phyloP scores from a whole-genome alignment of 2,888 invertebrate genomes.

The Loripinus fragilis region DNA sequence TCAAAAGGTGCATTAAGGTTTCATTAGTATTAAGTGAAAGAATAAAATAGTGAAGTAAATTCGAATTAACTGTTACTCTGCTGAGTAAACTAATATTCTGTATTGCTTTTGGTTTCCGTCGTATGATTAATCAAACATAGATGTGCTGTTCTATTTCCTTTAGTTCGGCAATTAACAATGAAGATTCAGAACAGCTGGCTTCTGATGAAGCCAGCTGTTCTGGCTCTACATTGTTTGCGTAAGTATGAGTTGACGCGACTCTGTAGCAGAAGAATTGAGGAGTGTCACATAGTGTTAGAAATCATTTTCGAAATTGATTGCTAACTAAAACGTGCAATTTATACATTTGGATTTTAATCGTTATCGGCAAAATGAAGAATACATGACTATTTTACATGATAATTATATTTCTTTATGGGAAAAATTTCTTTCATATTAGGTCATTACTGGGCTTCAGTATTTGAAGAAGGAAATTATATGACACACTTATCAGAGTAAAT shows the following conservation, averaged over 20 bases:
- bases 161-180: too few relatives aligned
- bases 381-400: not conserved
- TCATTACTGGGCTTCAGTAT: constrained; percentile 1
- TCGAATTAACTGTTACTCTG: too few relatives aligned
- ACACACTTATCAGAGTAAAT: constrained; percentile 10
- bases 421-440: constrained; percentile 5
- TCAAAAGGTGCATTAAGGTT: too few relatives aligned
- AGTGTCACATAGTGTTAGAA: not conserved
- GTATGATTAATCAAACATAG: too few relatives aligned
- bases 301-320: constrained; percentile 12
- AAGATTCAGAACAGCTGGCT: too few relatives aligned
- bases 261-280: too few relatives aligned
- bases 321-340: not conserved
- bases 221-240: too few relatives aligned
- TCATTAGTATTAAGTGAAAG: not conserved
- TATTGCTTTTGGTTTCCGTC: too few relatives aligned
- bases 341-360: not conserved
- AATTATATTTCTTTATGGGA: constrained; percentile 10
- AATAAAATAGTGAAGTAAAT: not conserved
- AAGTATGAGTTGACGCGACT: too few relatives aligned
- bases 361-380: not conserved
- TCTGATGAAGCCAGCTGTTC: too few relatives aligned
- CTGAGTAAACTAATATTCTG: too few relatives aligned
- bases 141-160: too few relatives aligned
- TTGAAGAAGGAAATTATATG: constrained; percentile 16